Evolutionary conservation across 37 sponge, comb jelly and placozoan genomes (phyloP), one percentile per base, ranked within the genome.

Genomic region (Ianthella basta): DNA sequence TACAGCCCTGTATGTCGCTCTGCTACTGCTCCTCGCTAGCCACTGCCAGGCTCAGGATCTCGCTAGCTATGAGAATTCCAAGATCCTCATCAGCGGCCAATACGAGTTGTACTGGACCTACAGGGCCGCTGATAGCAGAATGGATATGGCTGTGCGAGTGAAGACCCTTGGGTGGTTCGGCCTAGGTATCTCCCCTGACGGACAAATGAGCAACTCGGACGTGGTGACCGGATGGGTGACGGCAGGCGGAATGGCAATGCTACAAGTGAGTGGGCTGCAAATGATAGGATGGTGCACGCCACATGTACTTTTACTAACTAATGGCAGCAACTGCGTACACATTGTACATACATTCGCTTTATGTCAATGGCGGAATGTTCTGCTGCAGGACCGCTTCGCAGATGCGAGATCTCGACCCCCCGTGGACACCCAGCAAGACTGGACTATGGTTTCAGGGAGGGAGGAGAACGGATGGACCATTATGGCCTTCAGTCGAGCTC

Each of bases 51-150:
- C 6, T 10, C 50, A 44, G 50, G 50, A 44, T 8, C 50, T 44
- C 70, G 34, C 29, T 18, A 69, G 34, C 18, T 69, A 69, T 35
- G 34, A 30, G 18, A 69, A 69, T 12, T 69, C 70, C 35, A 30
- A 69, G 34, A 33, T 69, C 27, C 70, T 69, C 33, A 2, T 30
- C 6, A n/a, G 35, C 6, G 70, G 70, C 4, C 29, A 69, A 15
- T 69, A 69, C 78, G 78, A 75, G 53, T 44, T 75, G n/a, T 75
- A 75, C 78, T 75, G 78, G 78, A 75, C 37, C 24, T 75, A 53
- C 78, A 50, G 12, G 54, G 24, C 21, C 19, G 54, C 25, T 13
- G 1, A 50, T 19, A 40, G 54, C n/a, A 12, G 24, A 13, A 50
- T 75, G 54, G 44, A 40, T 21, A 75, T 81, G 30, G 82, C 60